phyloP scores from a whole-genome alignment of 2,888 invertebrate genomes.

The Drosophila nr. perissopoda region DNA sequence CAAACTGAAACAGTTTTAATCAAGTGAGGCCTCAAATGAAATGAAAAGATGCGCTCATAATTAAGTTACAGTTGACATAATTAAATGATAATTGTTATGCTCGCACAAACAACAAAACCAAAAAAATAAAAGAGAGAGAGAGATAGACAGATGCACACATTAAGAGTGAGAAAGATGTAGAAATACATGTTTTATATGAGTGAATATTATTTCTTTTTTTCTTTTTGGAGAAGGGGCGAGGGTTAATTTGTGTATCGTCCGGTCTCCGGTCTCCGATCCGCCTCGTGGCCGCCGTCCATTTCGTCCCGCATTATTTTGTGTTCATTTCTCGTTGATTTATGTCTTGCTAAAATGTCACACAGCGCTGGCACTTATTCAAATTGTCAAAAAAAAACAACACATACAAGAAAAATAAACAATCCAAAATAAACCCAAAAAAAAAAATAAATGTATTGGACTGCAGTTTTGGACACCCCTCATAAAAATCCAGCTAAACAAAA shows the following conservation, averaged over 20 bases:
- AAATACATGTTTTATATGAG: constrained; percentile 22
- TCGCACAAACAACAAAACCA: constrained; percentile 23
- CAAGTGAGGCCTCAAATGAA: constrained; percentile 57
- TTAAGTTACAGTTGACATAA: constrained; percentile 83
- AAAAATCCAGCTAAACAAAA: constrained; percentile 27
- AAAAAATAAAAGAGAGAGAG: constrained; percentile 4
- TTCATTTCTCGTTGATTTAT: constrained; percentile 78
- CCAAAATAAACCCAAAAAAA: not conserved
- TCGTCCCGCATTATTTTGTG: constrained; percentile 74
- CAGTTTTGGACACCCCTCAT: constrained; percentile 29
- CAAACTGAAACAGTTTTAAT: constrained; percentile 59
- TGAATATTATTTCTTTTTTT: constrained; percentile 16
- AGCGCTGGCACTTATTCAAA: constrained; percentile 49
- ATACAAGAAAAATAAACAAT: constrained; percentile 1
- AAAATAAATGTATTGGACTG: not conserved
- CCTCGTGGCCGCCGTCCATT: constrained; percentile 61
- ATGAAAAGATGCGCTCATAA: constrained; percentile 69
- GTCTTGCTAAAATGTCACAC: constrained; percentile 72
- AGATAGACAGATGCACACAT: not conserved
- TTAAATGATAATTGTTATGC: constrained; percentile 78
- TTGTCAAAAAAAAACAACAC: constrained; percentile 27
- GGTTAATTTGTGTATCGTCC: constrained; percentile 77
- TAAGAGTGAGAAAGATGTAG: not conserved
- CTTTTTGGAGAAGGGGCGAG: constrained; percentile 36
- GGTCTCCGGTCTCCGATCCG: constrained; percentile 29